Conservation (phyloP, 2,888 invertebrate genomes). For the Eupelmus urozonus region DNA sequence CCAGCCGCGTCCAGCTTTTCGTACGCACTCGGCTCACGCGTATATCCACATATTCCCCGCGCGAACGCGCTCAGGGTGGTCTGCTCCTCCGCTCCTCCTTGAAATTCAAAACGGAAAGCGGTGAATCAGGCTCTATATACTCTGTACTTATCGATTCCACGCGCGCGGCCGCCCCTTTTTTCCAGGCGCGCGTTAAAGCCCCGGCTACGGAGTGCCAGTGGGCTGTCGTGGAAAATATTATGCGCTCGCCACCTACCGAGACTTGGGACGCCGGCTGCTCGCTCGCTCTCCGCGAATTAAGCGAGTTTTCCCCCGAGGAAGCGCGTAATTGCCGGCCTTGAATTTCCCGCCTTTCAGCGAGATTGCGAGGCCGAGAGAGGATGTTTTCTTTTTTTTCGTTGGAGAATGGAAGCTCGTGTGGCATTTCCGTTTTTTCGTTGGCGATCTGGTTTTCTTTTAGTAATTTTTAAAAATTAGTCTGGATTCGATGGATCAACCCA, state of each 20-base stretch:
- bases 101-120: background rate
- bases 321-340: no score
- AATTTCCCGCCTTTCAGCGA: no score
- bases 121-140: background rate
- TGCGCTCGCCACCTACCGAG: conserved; percentile 2
- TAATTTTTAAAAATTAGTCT: background rate
- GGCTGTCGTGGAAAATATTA: background rate
- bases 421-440: no score
- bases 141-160: conserved; percentile 45
- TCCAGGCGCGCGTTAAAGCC: background rate
- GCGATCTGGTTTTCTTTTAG: no score
- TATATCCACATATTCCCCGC: background rate
- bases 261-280: no score
- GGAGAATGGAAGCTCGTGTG: no score
- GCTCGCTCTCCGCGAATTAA: no score
- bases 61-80: background rate
- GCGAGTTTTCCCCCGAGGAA: no score
- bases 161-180: background rate
- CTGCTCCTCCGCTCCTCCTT: background rate
- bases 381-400: no score
- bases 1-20: background rate
- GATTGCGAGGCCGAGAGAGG: no score
- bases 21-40: no score
- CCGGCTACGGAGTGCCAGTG: background rate
- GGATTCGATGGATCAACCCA: background rate